Percentiles rank a stretch among this genome's conserved stretches.
Evolutionary conservation across 2,797 vertebrate genomes (phyloP).

Genomic region (Thripadectes ignobilis): DNA sequence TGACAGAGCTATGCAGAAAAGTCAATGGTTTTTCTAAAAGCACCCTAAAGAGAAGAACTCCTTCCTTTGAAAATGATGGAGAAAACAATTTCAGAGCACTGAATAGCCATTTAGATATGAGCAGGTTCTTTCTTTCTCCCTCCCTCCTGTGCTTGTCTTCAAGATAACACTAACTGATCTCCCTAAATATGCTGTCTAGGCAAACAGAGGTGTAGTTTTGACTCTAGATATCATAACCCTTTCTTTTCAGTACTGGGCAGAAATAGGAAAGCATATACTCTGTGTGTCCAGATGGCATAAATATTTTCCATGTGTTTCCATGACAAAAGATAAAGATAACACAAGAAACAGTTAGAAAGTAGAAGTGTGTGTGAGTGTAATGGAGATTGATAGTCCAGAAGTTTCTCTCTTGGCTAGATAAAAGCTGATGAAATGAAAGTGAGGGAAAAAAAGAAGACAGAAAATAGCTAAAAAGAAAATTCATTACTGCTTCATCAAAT

Average conservation of each 20-base stretch:
- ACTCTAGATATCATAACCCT: not conserved
- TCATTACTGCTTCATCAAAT: not conserved
- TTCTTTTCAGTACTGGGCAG: not conserved
- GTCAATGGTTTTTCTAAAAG: not conserved
- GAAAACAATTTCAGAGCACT: not conserved
- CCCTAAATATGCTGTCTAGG: not conserved
- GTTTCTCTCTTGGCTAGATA: conserved; percentile 34
- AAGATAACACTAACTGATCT: not conserved
- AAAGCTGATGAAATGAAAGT: conserved; percentile 24
- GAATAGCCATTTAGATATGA: not conserved
- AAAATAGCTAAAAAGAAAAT: conserved; percentile 24
- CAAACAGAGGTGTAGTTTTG: not conserved
- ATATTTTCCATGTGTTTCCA: conserved; percentile 53
- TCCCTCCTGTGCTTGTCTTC: not conserved
- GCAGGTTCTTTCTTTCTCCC: not conserved
- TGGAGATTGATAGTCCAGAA: conserved; percentile 29
- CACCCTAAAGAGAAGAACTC: not conserved
- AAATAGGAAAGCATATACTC: conserved; percentile 24
- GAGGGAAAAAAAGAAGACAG: not conserved
- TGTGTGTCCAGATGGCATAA: conserved; percentile 38
- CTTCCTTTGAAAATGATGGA: not conserved
- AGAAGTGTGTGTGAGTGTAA: not conserved
- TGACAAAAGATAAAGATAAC: conserved; percentile 65
- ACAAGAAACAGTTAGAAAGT: conserved; percentile 31
- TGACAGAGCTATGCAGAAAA: not conserved